Base-by-base conservation (phyloP, 2,888 invertebrate species). In the Rhagonycha fulva region DNA sequence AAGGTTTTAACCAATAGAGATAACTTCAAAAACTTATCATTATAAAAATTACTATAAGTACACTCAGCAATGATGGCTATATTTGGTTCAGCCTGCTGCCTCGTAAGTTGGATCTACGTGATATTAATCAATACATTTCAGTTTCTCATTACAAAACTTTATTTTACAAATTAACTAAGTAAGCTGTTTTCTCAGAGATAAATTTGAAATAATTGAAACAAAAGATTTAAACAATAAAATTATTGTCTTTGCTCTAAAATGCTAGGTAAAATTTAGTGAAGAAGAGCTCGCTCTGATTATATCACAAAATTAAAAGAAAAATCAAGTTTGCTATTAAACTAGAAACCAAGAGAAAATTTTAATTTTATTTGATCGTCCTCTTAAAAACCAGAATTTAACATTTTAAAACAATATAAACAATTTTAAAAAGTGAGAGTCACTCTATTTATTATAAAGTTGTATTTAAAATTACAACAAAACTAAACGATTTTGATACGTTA, bases 401-500 rank as follows among this genome's bases (percentile, higher is more conserved):
- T 7, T 32, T 47, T 4, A n/a, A 47, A n/a, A 47, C 47, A 47
- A 47, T 47, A 47, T 47, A n/a, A n/a, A 7, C 12, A n/a, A 32
- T 32, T n/a, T 47, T n/a, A 47, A 47, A 47, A 47, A 47, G 47
- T 47, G 47, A 47, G 47, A 47, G 47, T 47, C n/a, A 47, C n/a
- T n/a, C 7, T 47, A n/a, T 47, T 47, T 47, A 47, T 47, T 47
- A 47, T n/a, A 12, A 0, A 47, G 47, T 47, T n/a, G 47, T 5
- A n/a, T 47, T 47, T 47, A 47, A n/a, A 47, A 47, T 47, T 47
- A 47, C 47, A n/a, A n/a, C 47, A n/a, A 47, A 47, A 47, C 47
- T 61, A 24, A 61, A 71, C 63, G 14, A 23, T 26, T 68, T 67
- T 10, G 63, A 28, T 70, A 74, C 74, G 74, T 14, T 67, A 72